Percentiles rank a stretch among this genome's conserved stretches.
phyloP scores from a whole-genome alignment of 2,113 vertebrate genomes.

The Dascyllus trimaculatus region DNA sequence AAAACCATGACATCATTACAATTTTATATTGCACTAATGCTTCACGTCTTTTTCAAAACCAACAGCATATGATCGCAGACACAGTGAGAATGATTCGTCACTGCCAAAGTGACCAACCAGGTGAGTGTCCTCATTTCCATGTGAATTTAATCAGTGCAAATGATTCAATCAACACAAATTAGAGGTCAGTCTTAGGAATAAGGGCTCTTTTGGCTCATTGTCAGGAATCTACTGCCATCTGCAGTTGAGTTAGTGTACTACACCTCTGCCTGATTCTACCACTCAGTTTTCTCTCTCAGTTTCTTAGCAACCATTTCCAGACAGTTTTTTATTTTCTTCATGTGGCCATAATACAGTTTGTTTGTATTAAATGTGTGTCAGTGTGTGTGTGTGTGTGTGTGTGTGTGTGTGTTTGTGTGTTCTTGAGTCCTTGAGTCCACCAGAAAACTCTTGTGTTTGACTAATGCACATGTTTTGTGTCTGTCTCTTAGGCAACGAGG shows the following conservation, averaged over 20 bases:
- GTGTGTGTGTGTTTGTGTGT: constrained; percentile 2
- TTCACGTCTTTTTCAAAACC: constrained; percentile 31
- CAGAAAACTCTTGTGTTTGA: constrained; percentile 8
- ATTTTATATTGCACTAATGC: constrained; percentile 14
- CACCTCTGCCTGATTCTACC: background rate
- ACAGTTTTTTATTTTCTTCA: constrained; percentile 35
- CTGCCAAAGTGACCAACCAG: constrained; percentile 94
- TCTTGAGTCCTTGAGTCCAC: background rate
- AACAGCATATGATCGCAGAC: constrained; percentile 97
- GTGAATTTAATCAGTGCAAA: background rate
- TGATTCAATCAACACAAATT: background rate
- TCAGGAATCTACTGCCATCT: constrained; percentile 43
- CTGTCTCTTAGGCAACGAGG: constrained; percentile 87
- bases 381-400: constrained; percentile 3
- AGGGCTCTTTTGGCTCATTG: background rate
- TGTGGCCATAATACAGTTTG: background rate
- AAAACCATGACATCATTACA: background rate
- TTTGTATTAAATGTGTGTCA: constrained; percentile 9
- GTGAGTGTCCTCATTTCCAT: constrained; percentile 73
- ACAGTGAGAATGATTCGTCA: constrained; percentile 95
- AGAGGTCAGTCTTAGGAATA: background rate
- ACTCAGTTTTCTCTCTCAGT: constrained; percentile 50
- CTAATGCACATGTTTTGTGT: constrained; percentile 11
- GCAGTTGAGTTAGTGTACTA: constrained; percentile 37
- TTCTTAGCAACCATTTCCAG: constrained; percentile 77